Conservation (phyloP, 2,797 vertebrate species). For the Acanthopagrus latus region DNA sequence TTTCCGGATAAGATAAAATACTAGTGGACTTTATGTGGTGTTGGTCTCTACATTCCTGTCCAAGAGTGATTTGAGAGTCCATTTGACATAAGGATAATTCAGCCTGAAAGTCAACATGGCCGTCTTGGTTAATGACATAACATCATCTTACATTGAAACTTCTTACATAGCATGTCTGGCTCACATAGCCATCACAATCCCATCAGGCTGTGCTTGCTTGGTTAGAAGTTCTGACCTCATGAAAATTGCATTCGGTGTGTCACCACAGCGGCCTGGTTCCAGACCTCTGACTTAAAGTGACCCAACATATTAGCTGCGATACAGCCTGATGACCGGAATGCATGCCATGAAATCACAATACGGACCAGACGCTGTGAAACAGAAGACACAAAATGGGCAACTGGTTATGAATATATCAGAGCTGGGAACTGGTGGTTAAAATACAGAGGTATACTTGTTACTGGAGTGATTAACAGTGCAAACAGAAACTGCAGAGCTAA, state of each 20-base stretch:
- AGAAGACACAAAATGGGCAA: background rate
- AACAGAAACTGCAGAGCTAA: conserved; percentile 30
- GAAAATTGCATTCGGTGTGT: conserved; percentile 7
- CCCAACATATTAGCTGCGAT: background rate
- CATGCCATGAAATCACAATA: background rate
- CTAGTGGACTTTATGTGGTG: too few relatives aligned
- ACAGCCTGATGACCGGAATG: background rate
- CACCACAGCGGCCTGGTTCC: background rate
- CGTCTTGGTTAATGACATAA: background rate
- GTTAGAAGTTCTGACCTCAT: background rate
- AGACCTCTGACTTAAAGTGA: conserved; percentile 7
- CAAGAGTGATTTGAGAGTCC: too few relatives aligned
- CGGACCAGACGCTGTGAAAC: background rate
- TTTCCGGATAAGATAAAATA: too few relatives aligned
- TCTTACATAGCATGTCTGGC: background rate
- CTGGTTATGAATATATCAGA: conserved; percentile 5
- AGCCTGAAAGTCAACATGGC: background rate
- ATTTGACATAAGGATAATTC: too few relatives aligned
- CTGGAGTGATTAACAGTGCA: background rate
- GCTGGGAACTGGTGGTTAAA: conserved; percentile 2
- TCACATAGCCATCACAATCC: background rate
- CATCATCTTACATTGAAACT: background rate
- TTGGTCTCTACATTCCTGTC: too few relatives aligned
- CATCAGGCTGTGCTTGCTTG: background rate
- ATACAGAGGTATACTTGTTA: background rate